A percentile compares a stretch with the other conserved stretches of the same genome.
Conservation (phyloP, 2,113 vertebrate genomes). For the Phocoena sinus region DNA sequence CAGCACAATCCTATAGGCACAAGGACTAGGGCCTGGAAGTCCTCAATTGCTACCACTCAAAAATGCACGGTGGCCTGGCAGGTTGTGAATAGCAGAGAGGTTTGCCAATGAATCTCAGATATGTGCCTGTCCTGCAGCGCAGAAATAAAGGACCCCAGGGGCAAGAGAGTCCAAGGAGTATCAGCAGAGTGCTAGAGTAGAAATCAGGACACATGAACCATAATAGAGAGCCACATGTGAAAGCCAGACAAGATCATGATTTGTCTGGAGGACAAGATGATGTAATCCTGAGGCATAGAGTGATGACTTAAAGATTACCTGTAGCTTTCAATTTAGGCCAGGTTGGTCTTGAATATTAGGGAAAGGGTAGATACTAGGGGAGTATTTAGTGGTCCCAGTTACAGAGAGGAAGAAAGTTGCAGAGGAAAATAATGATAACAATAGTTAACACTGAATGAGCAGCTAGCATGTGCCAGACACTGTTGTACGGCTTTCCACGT, state of each 20-base stretch:
- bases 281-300: neutral
- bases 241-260: neutral
- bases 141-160: neutral
- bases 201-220: neutral
- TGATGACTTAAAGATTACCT: neutral
- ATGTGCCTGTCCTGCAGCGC: neutral
- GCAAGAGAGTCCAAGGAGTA: neutral
- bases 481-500: neutral
- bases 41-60: neutral
- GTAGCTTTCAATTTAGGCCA: neutral
- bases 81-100: neutral
- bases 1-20: neutral
- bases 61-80: neutral
- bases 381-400: neutral
- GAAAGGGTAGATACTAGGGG: neutral
- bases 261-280: neutral
- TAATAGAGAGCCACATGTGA: neutral
- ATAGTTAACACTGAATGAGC: neutral
- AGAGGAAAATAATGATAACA: neutral
- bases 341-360: neutral
- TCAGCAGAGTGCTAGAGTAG: neutral
- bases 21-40: neutral
- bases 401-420: neutral
- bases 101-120: neutral
- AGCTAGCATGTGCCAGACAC: neutral